Base-by-base conservation (phyloP, 2,888 invertebrate genomes). In the Pyrrhia umbra region DNA sequence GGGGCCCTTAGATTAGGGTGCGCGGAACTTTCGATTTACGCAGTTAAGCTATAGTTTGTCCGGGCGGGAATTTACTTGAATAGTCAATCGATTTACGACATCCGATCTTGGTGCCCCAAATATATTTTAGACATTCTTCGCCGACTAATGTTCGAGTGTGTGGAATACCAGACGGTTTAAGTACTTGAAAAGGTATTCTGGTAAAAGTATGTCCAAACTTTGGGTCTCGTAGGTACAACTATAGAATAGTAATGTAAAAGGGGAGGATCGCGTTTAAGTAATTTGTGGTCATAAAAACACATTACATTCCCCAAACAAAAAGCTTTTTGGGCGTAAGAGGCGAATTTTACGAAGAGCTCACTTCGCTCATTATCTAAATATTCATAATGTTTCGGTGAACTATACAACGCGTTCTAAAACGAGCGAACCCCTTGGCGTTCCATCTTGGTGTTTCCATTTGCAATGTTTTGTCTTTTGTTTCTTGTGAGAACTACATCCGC, bases 391-490 rank as follows among this genome's bases (percentile, higher is more conserved):
- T 34, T 58, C 49, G 46, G 51, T 15, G 58, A 80, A 70, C 52
- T 66, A 74, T 59, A 65, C 40, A 54, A 70, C 47, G 63, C 40
- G 59, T 49, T 65, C 67, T 70, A 70, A 75, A 84, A 78, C 71
- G 62, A 64, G 71, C 71, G 68, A 63, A 66, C 68, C 65, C 67
- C 69, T 77, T 73, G 70, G 71, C 80, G 69, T 82, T 81, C 76
- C 84, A 83, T 85, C 83, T 84, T 80, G 77, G 75, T 81, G 85
- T 86, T 88, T 85, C 87, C 85, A 88, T 91, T 90, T 81, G 81
- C 82, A 81, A 82, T 86, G 87, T 90, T 89, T 86, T 86, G 85
- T 85, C 91, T 91, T 92, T 92, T 91, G 91, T 92, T 90, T 86
- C 88, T 88, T 85, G 85, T 70, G 81, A 84, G 83, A 77, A 85